These are phyloP conservation scores for Drosophila demipolita DNA, from an alignment of 2,888 invertebrate species.

Conservation along the genomic window DNA sequence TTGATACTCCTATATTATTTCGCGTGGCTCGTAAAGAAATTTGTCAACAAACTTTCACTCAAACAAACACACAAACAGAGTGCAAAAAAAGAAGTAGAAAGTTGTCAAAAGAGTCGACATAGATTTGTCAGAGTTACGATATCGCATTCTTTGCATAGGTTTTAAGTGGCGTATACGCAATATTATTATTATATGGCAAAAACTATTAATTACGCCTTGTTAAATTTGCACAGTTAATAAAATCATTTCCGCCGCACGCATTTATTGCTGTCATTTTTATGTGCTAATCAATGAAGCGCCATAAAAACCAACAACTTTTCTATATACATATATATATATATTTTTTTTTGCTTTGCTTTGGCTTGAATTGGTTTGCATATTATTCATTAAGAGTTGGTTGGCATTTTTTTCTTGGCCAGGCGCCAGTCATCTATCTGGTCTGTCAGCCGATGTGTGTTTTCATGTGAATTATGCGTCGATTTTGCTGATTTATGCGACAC, in stretches of 20 bases:
- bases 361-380: conserved; percentile 16
- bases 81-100: neutral
- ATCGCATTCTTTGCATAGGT: conserved; percentile 40
- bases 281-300: conserved; percentile 54
- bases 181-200: conserved; percentile 42
- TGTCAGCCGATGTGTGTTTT: conserved; percentile 27
- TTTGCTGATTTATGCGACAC: conserved; percentile 55
- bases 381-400: conserved; percentile 30
- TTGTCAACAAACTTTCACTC: conserved; percentile 62
- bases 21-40: conserved; percentile 64
- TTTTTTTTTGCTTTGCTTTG: conserved; percentile 2
- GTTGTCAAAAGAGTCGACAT: conserved; percentile 16
- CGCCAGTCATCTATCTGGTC: conserved; percentile 40
- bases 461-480: conserved; percentile 51
- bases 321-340: neutral
- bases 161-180: conserved; percentile 71
- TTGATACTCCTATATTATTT: conserved; percentile 33
- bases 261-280: conserved; percentile 46
- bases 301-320: conserved; percentile 21
- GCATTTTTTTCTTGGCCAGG: conserved; percentile 28
- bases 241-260: conserved; percentile 44
- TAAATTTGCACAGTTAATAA: conserved; percentile 55
- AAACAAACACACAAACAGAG: conserved; percentile 19
- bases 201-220: conserved; percentile 71
- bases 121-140: conserved; percentile 41